Conservation (phyloP, 2,888 invertebrate genomes). For the Callimorpha dominula region DNA sequence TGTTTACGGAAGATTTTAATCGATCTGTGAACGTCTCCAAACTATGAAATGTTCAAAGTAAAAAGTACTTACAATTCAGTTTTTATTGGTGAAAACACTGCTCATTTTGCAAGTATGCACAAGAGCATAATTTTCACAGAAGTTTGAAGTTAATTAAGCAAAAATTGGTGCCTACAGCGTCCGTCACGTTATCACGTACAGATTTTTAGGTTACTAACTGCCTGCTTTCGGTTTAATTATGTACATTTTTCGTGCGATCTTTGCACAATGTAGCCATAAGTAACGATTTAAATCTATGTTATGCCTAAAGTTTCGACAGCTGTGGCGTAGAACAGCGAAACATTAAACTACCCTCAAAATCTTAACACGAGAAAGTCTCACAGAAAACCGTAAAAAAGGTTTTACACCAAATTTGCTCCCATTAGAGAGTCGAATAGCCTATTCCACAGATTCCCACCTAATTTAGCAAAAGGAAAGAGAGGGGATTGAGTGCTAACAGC, state of each 20-base stretch:
- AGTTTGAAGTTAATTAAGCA: too few relatives aligned
- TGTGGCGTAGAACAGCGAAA: background rate
- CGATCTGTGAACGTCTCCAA: background rate
- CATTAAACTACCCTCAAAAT: constrained; percentile 5
- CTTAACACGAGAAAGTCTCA: background rate
- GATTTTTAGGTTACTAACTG: background rate
- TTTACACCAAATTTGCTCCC: constrained; percentile 38
- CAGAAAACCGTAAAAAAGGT: constrained; percentile 32
- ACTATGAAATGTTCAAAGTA: background rate
- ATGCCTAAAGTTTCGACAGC: background rate
- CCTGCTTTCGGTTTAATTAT: background rate
- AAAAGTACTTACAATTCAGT: background rate
- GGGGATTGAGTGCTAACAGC: constrained; percentile 45
- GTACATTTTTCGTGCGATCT: background rate
- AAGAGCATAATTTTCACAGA: background rate
- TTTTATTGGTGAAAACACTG: background rate
- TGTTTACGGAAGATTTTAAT: background rate
- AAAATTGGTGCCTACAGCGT: background rate
- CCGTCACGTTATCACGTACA: background rate
- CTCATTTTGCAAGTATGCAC: background rate
- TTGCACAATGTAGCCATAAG: background rate
- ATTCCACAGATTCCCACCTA: constrained; percentile 50
- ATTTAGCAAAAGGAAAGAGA: constrained; percentile 27
- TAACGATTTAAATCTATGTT: background rate
- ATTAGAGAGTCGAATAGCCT: constrained; percentile 51